phyloP scores from a whole-genome alignment of 2,797 vertebrate species.

The Psittacula derbiana region DNA sequence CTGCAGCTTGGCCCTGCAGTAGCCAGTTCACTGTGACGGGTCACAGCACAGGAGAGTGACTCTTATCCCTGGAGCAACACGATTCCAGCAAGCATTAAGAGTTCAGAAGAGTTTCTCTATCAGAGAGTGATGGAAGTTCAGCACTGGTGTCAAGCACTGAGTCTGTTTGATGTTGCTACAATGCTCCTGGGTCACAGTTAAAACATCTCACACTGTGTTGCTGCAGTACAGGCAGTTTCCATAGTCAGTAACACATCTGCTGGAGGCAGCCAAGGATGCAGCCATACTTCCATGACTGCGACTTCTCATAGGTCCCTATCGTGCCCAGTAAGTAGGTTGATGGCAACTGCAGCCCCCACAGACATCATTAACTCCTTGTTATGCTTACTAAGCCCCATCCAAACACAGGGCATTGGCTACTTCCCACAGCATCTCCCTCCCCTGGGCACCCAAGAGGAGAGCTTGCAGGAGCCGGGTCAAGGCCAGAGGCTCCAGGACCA shows the following conservation, averaged over 20 bases:
- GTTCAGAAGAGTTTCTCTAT: background rate
- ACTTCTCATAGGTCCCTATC: background rate
- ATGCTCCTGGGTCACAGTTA: background rate
- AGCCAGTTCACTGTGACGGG: conserved; percentile 79
- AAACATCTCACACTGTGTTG: background rate
- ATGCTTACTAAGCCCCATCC: rapidly evolving
- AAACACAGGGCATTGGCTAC: rapidly evolving
- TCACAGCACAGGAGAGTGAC: conserved; percentile 85
- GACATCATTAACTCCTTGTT: rapidly evolving
- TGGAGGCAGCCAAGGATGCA: background rate
- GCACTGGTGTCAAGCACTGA: background rate
- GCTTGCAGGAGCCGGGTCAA: background rate
- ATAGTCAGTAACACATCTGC: background rate
- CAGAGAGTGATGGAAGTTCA: background rate
- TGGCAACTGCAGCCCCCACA: rapidly evolving
- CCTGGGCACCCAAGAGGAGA: background rate
- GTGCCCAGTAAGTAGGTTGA: background rate
- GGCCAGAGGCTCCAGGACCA: background rate
- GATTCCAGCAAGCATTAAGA: background rate
- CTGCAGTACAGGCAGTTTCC: background rate
- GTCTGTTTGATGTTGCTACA: background rate
- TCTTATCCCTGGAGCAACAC: background rate
- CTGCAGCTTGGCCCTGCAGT: conserved; percentile 74
- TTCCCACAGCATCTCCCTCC: background rate
- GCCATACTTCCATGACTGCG: rapidly evolving